Evolutionary conservation across 2,888 invertebrate species (phyloP).

Genomic region (Drosophila setosimentum): DNA sequence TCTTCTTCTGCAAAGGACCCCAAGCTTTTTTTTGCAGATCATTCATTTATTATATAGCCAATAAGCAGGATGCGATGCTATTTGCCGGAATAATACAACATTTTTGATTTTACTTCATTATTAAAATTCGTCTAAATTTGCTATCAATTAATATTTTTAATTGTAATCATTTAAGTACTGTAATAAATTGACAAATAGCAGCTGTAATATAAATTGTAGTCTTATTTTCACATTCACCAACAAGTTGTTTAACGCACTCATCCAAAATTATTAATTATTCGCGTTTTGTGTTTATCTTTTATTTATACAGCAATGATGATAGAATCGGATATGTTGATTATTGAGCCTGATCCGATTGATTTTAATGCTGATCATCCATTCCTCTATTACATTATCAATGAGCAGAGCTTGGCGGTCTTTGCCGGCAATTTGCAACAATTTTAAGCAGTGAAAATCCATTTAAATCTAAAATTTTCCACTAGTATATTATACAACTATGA

Average conservation of each 20-base stretch:
- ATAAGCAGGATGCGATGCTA: conserved; percentile 38
- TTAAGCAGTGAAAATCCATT: conserved; percentile 10
- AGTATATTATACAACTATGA: not conserved
- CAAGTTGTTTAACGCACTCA: not conserved
- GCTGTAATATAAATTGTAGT: not conserved
- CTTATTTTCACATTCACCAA: no score
- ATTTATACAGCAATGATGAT: conserved; percentile 3
- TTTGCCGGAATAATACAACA: conserved; percentile 53
- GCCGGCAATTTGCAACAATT: conserved; percentile 29
- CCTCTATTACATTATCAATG: conserved; percentile 15
- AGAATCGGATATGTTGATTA: conserved; percentile 9
- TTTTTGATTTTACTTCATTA: not conserved
- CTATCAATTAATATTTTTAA: not conserved
- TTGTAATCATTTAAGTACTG: not conserved
- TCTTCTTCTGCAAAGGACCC: not conserved
- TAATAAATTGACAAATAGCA: not conserved
- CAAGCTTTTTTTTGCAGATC: conserved; percentile 6
- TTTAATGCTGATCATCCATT: conserved; percentile 34
- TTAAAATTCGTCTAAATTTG: not conserved
- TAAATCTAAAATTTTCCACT: not conserved
- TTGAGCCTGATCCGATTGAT: conserved; percentile 29
- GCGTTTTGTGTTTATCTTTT: conserved; percentile 10
- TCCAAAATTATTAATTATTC: not conserved
- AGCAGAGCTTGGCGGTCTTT: conserved; percentile 1
- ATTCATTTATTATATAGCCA: conserved; percentile 55